Evolutionary conservation across 2,113 vertebrate species (phyloP).

Genomic region (Stomatorhinus ivindoensis): DNA sequence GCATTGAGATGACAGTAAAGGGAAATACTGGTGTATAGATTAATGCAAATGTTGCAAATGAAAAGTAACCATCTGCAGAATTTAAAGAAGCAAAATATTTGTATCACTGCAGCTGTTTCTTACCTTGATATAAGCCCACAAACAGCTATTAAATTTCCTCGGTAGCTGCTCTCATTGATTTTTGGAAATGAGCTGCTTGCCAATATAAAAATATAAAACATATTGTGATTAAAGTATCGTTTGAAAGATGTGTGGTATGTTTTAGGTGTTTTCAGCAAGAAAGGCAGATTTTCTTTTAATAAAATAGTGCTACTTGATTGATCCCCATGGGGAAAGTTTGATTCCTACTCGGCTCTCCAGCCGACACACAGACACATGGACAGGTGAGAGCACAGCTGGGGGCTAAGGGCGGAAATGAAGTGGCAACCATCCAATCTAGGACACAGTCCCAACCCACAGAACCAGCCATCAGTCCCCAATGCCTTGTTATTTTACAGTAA

Average conservation of each 20-base stretch:
- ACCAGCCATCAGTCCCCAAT: too few species aligned
- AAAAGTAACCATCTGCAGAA: background rate
- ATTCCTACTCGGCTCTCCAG: background rate
- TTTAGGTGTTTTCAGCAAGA: too few species aligned
- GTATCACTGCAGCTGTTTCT: background rate
- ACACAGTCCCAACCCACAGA: too few species aligned
- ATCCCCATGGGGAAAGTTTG: background rate
- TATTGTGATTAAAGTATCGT: too few species aligned
- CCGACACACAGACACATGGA: background rate
- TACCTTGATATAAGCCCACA: background rate
- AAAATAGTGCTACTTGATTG: background rate
- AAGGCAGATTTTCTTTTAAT: too few species aligned
- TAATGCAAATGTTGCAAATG: background rate
- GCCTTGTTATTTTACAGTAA: too few species aligned
- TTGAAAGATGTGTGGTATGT: too few species aligned
- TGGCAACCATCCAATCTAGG: too few species aligned
- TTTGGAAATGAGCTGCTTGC: background rate
- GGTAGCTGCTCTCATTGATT: background rate
- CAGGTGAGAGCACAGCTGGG: background rate
- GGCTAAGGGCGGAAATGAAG: too few species aligned
- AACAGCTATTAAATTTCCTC: background rate
- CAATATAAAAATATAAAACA: too few species aligned
- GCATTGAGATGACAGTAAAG: background rate
- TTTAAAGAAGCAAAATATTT: background rate
- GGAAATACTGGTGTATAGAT: background rate